Conservation (phyloP, 2,113 vertebrate species). For the Anolis sagrei region DNA sequence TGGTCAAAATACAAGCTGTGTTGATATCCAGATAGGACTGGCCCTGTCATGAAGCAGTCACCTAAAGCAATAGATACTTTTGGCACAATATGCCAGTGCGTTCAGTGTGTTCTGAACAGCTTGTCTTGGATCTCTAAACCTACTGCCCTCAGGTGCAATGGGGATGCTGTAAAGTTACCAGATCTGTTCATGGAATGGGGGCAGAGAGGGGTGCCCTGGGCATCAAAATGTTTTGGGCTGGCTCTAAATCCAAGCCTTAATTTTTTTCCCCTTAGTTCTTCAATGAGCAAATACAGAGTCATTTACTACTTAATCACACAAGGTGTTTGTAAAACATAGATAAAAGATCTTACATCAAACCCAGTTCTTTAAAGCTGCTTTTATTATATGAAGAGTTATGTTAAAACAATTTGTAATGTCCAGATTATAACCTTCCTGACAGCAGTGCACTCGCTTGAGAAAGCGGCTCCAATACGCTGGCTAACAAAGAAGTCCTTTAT, state of each 20-base stretch:
- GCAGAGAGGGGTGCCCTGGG: neutral
- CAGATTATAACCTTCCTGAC: constrained; percentile 53
- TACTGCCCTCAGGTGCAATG: neutral
- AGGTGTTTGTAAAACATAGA: neutral
- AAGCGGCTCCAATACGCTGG: constrained; percentile 4
- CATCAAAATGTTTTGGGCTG: neutral
- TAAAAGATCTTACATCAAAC: neutral
- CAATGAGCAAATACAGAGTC: too few relatives aligned
- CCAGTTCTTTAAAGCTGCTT: neutral
- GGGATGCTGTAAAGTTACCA: too few relatives aligned
- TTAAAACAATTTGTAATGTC: neutral
- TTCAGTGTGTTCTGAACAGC: neutral
- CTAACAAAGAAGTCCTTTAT: constrained; percentile 33
- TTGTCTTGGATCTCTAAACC: neutral
- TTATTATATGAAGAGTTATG: neutral
- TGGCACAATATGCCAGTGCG: neutral
- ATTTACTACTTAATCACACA: neutral
- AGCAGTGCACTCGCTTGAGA: constrained; percentile 31
- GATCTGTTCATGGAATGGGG: neutral
- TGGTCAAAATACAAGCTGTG: neutral
- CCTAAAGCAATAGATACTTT: neutral
- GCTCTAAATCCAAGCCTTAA: neutral
- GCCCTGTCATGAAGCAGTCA: neutral
- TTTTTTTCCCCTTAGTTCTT: neutral
- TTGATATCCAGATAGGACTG: neutral